Base-by-base conservation (phyloP, 2,113 vertebrate genomes). In the Boleophthalmus pectinirostris region DNA sequence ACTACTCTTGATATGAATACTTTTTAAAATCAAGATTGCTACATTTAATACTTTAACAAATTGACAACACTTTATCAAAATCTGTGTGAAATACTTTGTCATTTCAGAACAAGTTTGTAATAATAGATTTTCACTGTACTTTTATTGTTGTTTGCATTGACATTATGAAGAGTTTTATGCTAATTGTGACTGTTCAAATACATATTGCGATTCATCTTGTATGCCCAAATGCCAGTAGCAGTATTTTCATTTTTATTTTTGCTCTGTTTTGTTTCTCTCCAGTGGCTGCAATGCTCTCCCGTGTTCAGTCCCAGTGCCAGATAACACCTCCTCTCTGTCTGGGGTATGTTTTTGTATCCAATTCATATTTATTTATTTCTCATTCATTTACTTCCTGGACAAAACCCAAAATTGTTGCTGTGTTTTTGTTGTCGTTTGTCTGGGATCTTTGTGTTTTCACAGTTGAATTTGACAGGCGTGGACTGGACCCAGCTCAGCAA, bases 401-500 rank as follows among this genome's bases (percentile, higher is more conserved):
- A 18, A 24, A 57, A 24, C 21, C 15, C 33, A 12, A n/a, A 38
- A 61, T 12, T 58, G 69, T 46, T 53, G 60, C 68, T 69, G 25
- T 64, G 54, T 66, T 25, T 64, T 63, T 68, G 70, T 35, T 38
- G 72, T 77, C 13, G 14, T 49, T 16, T 18, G 15, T 16, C 15
- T 5, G 4, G 7, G 3, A 70, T 46, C 75, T 70, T 78, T 77
- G 57, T 72, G 51, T 70, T 46, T 73, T 70, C 85, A 87, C 91
- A 95, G 93, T 91, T 96, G 90, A 97, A 99, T 93, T 86, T 95
- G 74, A 97, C 98, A 99, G 97, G 93, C 71, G 90, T 98, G 90
- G 97, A 99, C 92, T 99, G 98, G 97, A 98, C 92, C 25, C 95
- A 98, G 93, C 93, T 99, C 80, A 96, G 97, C 72, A 98, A 97